Evolutionary conservation across 2,888 invertebrate genomes (phyloP).

Genomic region (Ditylenchus weischeri): DNA sequence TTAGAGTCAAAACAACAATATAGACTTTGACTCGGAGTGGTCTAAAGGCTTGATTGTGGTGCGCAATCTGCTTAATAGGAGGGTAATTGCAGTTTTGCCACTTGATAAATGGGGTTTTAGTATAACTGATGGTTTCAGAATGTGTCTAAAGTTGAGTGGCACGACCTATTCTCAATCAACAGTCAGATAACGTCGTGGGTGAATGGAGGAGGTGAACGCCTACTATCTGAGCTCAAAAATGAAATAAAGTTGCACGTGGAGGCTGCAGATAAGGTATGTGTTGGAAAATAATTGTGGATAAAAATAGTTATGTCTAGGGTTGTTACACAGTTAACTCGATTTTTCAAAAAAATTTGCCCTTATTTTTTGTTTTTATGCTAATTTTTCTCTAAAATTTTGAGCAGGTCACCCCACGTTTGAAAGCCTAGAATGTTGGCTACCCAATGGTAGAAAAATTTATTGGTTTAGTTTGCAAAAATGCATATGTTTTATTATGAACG

Average conservation of each 20-base stretch:
- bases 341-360: no score
- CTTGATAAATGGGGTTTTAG: background rate
- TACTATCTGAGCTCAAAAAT: slow-evolving; percentile 35
- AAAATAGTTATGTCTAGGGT: no score
- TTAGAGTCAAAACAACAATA: slow-evolving; percentile 19
- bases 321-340: no score
- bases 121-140: slow-evolving; percentile 66
- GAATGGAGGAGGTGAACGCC: slow-evolving; percentile 72
- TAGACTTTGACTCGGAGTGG: slow-evolving; percentile 87
- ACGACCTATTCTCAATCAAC: slow-evolving; percentile 68
- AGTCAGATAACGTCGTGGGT: slow-evolving; percentile 96
- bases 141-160: slow-evolving; percentile 92
- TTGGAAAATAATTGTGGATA: background rate
- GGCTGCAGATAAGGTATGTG: slow-evolving; percentile 36
- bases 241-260: slow-evolving; percentile 43
- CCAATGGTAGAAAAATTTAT: no score
- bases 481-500: no score
- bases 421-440: no score
- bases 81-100: slow-evolving; percentile 24
- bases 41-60: slow-evolving; percentile 89
- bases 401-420: no score
- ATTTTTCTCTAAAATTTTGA: no score
- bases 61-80: slow-evolving; percentile 82
- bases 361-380: no score
- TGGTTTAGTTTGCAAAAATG: no score